Conservation (phyloP, 2,797 vertebrate genomes). For the Malacoctenus gilli region DNA sequence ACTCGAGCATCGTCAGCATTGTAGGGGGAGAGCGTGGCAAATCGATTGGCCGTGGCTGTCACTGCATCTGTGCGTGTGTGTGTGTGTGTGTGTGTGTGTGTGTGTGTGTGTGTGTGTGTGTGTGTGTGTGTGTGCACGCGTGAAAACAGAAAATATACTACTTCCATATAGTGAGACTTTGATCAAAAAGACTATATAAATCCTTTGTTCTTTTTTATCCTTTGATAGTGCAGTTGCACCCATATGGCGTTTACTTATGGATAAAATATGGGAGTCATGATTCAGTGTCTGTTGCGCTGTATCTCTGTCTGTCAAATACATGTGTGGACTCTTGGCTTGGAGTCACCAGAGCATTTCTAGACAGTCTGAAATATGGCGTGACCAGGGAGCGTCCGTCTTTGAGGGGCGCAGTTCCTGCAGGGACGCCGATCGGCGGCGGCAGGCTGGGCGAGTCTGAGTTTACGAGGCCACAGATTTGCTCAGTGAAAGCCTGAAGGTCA, state of each 20-base stretch:
- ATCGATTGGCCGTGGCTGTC: constrained; percentile 68
- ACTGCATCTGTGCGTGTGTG: constrained; percentile 40
- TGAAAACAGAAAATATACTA: constrained; percentile 62
- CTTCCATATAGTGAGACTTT: constrained; percentile 56
- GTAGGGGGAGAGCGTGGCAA: constrained; percentile 66
- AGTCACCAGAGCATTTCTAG: constrained; percentile 29
- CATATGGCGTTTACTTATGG: constrained; percentile 63
- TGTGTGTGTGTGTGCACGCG: constrained; percentile 29
- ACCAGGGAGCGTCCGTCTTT: constrained; percentile 14
- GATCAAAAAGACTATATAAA: constrained; percentile 67
- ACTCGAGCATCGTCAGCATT: constrained; percentile 84
- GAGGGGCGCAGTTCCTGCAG: constrained; percentile 21
- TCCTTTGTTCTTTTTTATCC: constrained; percentile 68
- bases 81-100: constrained; percentile 12
- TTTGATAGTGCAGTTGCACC: constrained; percentile 66
- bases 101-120: constrained; percentile 32
- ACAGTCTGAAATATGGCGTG: constrained; percentile 7
- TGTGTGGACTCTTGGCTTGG: constrained; percentile 43
- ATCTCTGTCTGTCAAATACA: constrained; percentile 40
- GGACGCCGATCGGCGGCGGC: constrained; percentile 8
- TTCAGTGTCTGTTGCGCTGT: constrained; percentile 43
- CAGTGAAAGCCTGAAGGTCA: constrained; percentile 32
- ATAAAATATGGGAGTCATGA: constrained; percentile 55
- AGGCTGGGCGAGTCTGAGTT: constrained; percentile 3
- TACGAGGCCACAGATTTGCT: constrained; percentile 27